These are phyloP conservation scores for Alces alces DNA, from an alignment of 2,113 vertebrate genomes.

Conservation along the genomic window DNA sequence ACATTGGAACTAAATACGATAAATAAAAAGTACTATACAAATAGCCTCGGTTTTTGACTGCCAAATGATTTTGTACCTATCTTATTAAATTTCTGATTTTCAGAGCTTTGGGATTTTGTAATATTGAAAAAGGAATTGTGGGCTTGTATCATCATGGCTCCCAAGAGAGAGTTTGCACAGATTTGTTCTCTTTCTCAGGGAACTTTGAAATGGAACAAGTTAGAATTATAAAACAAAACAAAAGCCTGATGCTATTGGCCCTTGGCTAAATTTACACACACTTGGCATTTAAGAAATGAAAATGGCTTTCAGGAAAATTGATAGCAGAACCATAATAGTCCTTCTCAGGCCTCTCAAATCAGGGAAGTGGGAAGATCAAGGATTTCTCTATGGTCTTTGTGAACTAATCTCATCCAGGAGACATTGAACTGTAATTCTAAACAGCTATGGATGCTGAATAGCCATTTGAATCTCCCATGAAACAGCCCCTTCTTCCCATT, in stretches of 20 bases:
- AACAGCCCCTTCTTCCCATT: not conserved
- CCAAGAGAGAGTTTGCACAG: not conserved
- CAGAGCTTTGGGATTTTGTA: not conserved
- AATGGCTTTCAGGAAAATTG: conserved; percentile 6
- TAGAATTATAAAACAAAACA: not conserved
- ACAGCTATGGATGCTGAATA: not conserved
- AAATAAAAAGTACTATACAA: not conserved
- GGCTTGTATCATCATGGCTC: not conserved
- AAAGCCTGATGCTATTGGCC: not conserved
- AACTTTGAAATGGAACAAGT: not conserved
- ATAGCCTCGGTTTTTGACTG: not conserved
- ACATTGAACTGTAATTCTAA: not conserved
- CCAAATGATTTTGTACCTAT: not conserved
- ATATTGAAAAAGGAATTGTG: not conserved
- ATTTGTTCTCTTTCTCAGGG: not conserved
- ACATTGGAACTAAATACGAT: not conserved
- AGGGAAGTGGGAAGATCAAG: not conserved
- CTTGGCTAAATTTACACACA: not conserved
- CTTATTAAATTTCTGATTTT: not conserved
- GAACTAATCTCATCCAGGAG: not conserved
- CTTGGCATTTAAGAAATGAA: not conserved
- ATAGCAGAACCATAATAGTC: not conserved
- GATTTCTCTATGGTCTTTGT: not conserved
- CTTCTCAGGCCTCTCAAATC: not conserved
- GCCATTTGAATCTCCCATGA: not conserved